A percentile compares a stretch with the other conserved stretches of the same genome.
Conservation (phyloP, 1,140 invertebrate genomes). For the Bombus breviceps region DNA sequence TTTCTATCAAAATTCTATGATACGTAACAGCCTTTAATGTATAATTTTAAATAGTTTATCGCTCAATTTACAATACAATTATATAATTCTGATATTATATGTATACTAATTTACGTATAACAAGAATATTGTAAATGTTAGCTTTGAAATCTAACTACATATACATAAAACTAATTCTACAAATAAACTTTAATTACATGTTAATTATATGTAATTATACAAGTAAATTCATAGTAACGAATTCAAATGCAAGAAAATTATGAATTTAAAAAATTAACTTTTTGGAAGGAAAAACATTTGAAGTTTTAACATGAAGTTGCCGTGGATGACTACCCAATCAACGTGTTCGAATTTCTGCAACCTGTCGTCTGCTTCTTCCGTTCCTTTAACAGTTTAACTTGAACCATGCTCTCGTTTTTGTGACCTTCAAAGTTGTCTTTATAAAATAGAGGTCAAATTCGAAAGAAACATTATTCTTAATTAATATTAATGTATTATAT, state of each 20-base stretch:
- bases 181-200: background rate
- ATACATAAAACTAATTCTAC: background rate
- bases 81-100: background rate
- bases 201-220: background rate
- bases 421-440: conserved; percentile 71
- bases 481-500: conserved; percentile 21
- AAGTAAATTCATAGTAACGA: background rate
- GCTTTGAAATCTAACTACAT: background rate
- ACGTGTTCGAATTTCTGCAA: conserved; percentile 2
- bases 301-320: conserved; percentile 23
- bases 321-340: conserved; percentile 41
- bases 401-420: conserved; percentile 42
- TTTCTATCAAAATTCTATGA: background rate
- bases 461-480: conserved; percentile 33
- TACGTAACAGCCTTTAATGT: background rate
- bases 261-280: background rate
- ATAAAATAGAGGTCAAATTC: conserved; percentile 73
- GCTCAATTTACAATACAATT: background rate
- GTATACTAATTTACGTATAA: background rate
- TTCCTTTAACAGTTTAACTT: conserved; percentile 6
- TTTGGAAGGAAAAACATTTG: background rate
- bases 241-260: background rate
- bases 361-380: conserved; percentile 29
- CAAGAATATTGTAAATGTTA: background rate
- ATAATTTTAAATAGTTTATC: background rate